phyloP scores from a whole-genome alignment of 2,888 invertebrate species.

The Archips xylosteana region DNA sequence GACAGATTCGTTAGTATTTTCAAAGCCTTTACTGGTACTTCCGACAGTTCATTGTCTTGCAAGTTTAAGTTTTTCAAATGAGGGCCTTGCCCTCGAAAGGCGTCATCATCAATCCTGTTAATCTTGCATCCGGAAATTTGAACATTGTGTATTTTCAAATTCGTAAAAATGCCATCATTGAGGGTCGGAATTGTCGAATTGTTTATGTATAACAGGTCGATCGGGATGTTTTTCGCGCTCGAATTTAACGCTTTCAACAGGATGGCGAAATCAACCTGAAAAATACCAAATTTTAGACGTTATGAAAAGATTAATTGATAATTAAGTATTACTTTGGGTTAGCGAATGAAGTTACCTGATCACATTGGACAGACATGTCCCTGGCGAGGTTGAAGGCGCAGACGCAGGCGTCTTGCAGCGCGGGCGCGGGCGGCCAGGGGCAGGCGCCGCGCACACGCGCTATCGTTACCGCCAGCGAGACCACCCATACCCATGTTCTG shows the following conservation, averaged over 20 bases:
- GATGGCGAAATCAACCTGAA: constrained; percentile 90
- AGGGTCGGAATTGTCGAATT: constrained; percentile 92
- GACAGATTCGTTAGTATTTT: constrained; percentile 89
- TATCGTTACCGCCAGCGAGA: constrained; percentile 55
- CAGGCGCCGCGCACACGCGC: constrained; percentile 87
- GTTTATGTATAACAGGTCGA: constrained; percentile 95
- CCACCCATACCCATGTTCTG: constrained; percentile 56
- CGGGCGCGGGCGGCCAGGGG: constrained; percentile 92
- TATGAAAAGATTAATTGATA: neutral
- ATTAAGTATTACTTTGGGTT: neutral
- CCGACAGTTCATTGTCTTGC: constrained; percentile 92
- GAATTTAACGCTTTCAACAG: constrained; percentile 91
- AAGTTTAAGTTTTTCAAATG: constrained; percentile 93
- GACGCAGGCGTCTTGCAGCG: constrained; percentile 93
- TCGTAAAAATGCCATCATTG: constrained; percentile 88
- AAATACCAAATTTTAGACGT: constrained; percentile 35
- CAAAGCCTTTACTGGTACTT: constrained; percentile 91
- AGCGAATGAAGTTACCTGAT: constrained; percentile 85
- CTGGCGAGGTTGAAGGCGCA: constrained; percentile 95
- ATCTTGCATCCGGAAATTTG: constrained; percentile 94
- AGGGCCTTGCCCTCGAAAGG: constrained; percentile 93
- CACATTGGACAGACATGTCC: constrained; percentile 95
- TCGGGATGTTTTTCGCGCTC: constrained; percentile 87
- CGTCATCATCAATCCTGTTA: constrained; percentile 88
- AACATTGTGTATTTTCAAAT: constrained; percentile 91